These are phyloP conservation scores for Hypselothyrea guttata DNA, from an alignment of 2,888 invertebrate species.

Conservation along the genomic window DNA sequence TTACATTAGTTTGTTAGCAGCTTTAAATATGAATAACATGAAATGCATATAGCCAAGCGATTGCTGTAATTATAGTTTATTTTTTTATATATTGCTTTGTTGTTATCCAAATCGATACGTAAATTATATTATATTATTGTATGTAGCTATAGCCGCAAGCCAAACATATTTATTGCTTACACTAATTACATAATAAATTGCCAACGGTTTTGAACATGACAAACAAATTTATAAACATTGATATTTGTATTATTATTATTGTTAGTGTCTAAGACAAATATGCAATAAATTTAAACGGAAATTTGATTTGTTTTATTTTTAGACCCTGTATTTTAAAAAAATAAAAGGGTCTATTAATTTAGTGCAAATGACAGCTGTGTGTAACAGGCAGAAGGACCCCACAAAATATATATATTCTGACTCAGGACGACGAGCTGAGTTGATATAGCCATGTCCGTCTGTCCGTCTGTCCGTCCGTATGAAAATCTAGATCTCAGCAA, in stretches of 20 bases:
- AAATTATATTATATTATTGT: slow-evolving; percentile 9
- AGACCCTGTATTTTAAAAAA: too few relatives aligned
- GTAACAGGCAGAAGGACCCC: too few relatives aligned
- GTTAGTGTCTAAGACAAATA: slow-evolving; percentile 61
- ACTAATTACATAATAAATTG: slow-evolving; percentile 29
- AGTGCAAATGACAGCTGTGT: too few relatives aligned
- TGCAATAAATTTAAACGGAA: slow-evolving; percentile 56
- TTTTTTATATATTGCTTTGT: slow-evolving; percentile 62
- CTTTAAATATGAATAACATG: slow-evolving; percentile 17
- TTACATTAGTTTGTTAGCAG: slow-evolving; percentile 35
- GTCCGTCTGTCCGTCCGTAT: too few relatives aligned
- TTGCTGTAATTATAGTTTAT: slow-evolving; percentile 44
- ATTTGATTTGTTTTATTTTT: slow-evolving; percentile 8
- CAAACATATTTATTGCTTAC: slow-evolving; percentile 17
- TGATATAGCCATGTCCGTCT: too few relatives aligned
- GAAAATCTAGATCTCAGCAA: too few relatives aligned
- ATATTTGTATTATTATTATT: slow-evolving; percentile 45
- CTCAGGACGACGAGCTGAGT: too few relatives aligned
- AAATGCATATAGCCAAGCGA: not conserved
- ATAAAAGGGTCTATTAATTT: too few relatives aligned
- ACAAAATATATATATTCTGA: too few relatives aligned
- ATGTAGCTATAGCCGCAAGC: slow-evolving; percentile 18
- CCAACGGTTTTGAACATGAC: slow-evolving; percentile 21
- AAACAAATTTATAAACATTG: slow-evolving; percentile 6
- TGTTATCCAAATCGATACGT: slow-evolving; percentile 56